Percentiles rank a stretch among this genome's conserved stretches.
These are phyloP conservation scores for Drosophila birchii DNA, from an alignment of 2,888 invertebrate species.

Conservation along the genomic window DNA sequence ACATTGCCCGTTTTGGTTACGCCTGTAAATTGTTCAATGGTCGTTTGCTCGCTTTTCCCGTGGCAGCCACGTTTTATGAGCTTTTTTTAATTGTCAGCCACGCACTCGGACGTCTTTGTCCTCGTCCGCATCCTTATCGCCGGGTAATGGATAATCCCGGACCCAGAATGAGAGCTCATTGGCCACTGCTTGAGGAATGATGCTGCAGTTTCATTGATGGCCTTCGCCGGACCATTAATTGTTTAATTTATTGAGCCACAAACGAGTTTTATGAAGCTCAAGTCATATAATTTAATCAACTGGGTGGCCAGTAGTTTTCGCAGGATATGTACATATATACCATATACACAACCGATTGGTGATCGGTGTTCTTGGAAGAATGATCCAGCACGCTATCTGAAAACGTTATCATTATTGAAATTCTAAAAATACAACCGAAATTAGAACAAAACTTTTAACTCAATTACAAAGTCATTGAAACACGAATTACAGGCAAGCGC, in stretches of 20 bases:
- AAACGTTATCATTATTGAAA: constrained; percentile 22
- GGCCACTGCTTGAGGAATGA: constrained; percentile 42
- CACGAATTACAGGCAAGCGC: constrained; percentile 51
- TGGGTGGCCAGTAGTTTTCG: constrained; percentile 5
- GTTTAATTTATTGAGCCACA: constrained; percentile 55
- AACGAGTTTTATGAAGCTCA: constrained; percentile 46
- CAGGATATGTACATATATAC: background rate
- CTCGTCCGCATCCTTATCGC: constrained; percentile 25
- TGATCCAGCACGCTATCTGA: background rate
- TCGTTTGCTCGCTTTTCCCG: constrained; percentile 37
- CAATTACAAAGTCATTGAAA: constrained; percentile 67
- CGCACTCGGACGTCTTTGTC: constrained; percentile 24
- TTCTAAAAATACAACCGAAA: constrained; percentile 26
- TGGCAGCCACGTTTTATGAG: constrained; percentile 61
- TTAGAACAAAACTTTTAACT: constrained; percentile 67
- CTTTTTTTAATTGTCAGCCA: constrained; percentile 66
- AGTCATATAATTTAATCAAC: constrained; percentile 43
- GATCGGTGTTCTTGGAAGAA: background rate
- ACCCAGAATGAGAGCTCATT: constrained; percentile 30
- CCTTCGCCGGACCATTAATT: constrained; percentile 55
- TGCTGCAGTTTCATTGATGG: constrained; percentile 63
- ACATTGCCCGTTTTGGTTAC: constrained; percentile 63
- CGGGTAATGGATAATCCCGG: constrained; percentile 50
- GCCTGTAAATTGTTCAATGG: constrained; percentile 73
- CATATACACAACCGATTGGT: constrained; percentile 3